These are phyloP conservation scores for Aphelocoma coerulescens DNA, from an alignment of 2,113 vertebrate species.

Conservation along the genomic window DNA sequence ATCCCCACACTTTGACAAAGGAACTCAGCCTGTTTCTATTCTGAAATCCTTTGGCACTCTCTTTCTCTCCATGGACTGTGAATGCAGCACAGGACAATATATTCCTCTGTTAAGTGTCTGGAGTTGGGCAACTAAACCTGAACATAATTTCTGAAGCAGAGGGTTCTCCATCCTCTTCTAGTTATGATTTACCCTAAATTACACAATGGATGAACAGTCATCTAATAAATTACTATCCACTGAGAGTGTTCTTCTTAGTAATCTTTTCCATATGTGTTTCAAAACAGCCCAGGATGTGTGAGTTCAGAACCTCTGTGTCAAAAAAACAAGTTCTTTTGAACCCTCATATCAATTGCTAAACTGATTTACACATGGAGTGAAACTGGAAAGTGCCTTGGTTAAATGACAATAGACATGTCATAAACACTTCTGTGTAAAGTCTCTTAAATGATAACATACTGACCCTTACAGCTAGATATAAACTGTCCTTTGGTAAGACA, in stretches of 20 bases:
- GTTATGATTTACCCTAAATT: not conserved
- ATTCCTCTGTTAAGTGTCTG: not conserved
- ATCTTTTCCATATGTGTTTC: conserved; percentile 13
- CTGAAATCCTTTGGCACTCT: not conserved
- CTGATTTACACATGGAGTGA: not conserved
- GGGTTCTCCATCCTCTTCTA: not conserved
- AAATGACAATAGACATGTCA: not conserved
- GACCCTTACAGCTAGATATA: not conserved
- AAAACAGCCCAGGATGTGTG: not conserved
- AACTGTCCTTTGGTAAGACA: not conserved
- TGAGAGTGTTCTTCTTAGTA: not conserved
- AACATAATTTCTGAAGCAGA: not conserved
- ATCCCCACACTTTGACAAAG: not conserved
- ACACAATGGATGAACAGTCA: not conserved
- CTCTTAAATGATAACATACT: not conserved
- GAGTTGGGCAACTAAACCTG: not conserved
- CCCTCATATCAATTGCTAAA: not conserved
- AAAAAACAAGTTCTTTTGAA: not conserved
- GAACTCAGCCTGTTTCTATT: not conserved
- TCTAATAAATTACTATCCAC: not conserved
- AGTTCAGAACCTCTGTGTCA: not conserved
- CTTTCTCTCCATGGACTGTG: not conserved
- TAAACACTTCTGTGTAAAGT: not conserved
- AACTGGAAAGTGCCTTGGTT: not conserved
- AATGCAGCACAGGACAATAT: not conserved